Evolutionary conservation across 1,140 invertebrate genomes (phyloP).

Genomic region (Laodelphax striatellus): DNA sequence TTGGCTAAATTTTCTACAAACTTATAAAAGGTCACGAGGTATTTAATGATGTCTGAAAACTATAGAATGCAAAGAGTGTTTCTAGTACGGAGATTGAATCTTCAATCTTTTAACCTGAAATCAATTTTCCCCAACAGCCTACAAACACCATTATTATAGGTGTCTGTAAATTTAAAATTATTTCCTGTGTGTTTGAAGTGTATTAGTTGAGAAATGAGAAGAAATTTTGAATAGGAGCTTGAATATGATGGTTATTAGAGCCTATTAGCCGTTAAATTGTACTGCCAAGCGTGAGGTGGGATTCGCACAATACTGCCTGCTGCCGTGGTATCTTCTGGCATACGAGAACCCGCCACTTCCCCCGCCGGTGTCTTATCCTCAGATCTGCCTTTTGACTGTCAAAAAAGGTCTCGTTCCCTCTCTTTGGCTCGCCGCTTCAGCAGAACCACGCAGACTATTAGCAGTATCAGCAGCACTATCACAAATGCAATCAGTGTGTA

Average conservation of each 20-base stretch:
- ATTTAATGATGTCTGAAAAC: too few relatives aligned
- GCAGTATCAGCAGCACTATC: slow-evolving; percentile 30
- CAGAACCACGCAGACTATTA: slow-evolving; percentile 34
- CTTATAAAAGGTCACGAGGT: too few relatives aligned
- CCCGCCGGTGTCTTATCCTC: slow-evolving; percentile 5
- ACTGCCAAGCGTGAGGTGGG: slow-evolving; percentile 21
- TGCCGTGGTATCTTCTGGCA: background rate
- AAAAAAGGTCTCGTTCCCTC: slow-evolving; percentile 24
- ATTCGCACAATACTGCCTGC: background rate
- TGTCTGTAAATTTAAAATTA: too few relatives aligned
- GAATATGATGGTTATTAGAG: slow-evolving; percentile 9
- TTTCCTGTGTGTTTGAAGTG: too few relatives aligned
- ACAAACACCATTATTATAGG: too few relatives aligned
- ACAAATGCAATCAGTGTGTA: slow-evolving; percentile 35
- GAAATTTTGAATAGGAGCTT: too few relatives aligned
- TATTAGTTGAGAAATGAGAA: too few relatives aligned
- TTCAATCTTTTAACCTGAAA: too few relatives aligned
- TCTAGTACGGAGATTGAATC: too few relatives aligned
- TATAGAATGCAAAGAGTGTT: too few relatives aligned
- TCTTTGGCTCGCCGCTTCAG: slow-evolving; percentile 32
- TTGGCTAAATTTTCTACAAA: too few relatives aligned
- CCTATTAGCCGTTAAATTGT: slow-evolving; percentile 22
- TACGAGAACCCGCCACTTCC: background rate
- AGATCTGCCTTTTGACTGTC: slow-evolving; percentile 21
- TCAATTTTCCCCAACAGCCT: too few relatives aligned